Evolutionary conservation across 1,140 invertebrate species (phyloP), one percentile per base, ranked within the genome.

Genomic region (Drosophila biarmipes): DNA sequence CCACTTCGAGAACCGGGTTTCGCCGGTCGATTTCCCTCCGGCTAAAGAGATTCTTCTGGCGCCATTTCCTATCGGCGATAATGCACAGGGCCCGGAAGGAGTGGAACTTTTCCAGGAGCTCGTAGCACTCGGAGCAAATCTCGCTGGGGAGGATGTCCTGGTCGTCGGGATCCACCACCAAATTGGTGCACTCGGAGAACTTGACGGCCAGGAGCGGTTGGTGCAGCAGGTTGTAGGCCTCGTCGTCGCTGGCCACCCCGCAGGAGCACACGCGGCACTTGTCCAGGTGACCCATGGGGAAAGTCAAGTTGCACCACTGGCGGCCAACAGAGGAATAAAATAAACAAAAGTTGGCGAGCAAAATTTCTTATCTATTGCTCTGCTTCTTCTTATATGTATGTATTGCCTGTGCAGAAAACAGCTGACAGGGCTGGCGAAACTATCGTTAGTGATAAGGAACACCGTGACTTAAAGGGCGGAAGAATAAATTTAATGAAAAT

Each of bases 11-110:
- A 3, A 6, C 11, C 1, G 10, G 12, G 7, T 12, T n/a, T 6
- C 14, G 51, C 21, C 14, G 10, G 3, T 49, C 15, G 4, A 31
- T 27, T 17, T 10, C 34, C 24, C 34, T 21, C 8, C 6, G 34
- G 7, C 14, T 11, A 14, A 14, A 21, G 19, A 21, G 38, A 11
- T 5, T n/a, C 24, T 24, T 37, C 10, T 10, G 14, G 12, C 72
- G 75, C 68, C 66, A 84, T 8, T 61, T 56, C 0, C 67, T 61
- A 10, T 84, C 79, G 6, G 86, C 59, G 5, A 62, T 53, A 12
- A 80, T 56, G 61, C 90, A 90, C 2, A 66, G 61, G 19, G 61
- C 52, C 17, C 80, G 90, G 21, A 91, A 91, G 45, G 69, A 55
- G 49, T 81, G 72, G 14, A 73, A 71, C n/a, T 74, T 61, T 5